Percentiles rank a stretch among this genome's conserved stretches.
Evolutionary conservation across 1,140 invertebrate species (phyloP).

Genomic region (Neuroterus valhalla): DNA sequence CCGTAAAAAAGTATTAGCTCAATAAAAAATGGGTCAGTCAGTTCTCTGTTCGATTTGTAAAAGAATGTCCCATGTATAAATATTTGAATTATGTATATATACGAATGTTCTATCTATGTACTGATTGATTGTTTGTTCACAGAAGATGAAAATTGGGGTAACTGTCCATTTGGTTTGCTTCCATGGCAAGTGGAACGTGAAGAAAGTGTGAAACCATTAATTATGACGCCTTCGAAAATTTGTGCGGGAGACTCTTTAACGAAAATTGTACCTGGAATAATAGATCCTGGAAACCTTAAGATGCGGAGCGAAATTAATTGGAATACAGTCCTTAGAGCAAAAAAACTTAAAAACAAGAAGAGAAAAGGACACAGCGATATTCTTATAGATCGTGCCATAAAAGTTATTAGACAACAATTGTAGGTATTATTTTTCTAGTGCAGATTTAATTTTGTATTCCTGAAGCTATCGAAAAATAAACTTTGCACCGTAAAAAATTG

Average conservation of each 20-base stretch:
- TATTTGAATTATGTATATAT: too few species aligned
- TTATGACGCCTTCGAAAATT: constrained; percentile 35
- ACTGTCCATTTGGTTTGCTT: constrained; percentile 66
- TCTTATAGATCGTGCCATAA: constrained; percentile 59
- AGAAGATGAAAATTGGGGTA: constrained; percentile 61
- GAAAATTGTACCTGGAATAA: constrained; percentile 57
- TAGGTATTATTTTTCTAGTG: not conserved
- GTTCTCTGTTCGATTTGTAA: too few species aligned
- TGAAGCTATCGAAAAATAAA: not conserved
- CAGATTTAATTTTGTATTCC: not conserved
- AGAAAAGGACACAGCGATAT: constrained; percentile 40
- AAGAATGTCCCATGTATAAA: too few species aligned
- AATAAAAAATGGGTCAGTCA: too few species aligned
- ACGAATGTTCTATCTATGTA: too few species aligned
- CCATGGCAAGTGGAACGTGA: constrained; percentile 67
- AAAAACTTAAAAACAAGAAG: constrained; percentile 53
- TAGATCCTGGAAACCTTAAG: constrained; percentile 55
- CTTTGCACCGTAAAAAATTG: not conserved
- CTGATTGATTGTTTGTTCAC: constrained; percentile 15
- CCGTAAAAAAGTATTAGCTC: too few species aligned
- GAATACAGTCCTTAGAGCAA: constrained; percentile 60
- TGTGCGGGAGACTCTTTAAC: constrained; percentile 34
- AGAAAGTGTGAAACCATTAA: constrained; percentile 43
- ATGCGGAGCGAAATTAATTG: constrained; percentile 62
- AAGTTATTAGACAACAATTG: constrained; percentile 51